Evolutionary conservation across 2,888 invertebrate species (phyloP).

Genomic region (Lumbricus terrestris): DNA sequence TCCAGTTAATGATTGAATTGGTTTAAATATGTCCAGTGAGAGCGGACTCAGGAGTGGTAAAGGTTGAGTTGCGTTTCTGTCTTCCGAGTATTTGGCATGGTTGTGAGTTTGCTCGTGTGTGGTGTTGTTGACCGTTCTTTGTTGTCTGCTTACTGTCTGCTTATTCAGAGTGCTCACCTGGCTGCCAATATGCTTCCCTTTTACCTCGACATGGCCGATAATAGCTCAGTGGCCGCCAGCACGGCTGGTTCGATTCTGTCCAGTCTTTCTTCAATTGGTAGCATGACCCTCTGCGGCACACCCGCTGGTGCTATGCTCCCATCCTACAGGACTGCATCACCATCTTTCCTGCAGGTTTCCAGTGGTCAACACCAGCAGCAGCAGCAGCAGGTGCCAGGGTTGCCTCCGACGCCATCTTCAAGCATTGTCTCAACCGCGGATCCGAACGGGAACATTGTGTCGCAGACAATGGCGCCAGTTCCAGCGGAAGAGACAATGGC

Average conservation of each 20-base stretch:
- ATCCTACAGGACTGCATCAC: not conserved
- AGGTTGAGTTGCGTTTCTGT: no score
- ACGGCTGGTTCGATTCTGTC: not conserved
- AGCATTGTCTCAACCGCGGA: not conserved
- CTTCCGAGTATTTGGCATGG: not conserved
- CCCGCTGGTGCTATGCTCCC: not conserved
- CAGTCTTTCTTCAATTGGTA: not conserved
- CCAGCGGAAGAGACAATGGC: not conserved
- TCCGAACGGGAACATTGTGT: not conserved
- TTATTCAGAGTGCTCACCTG: not conserved
- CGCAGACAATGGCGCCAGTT: not conserved
- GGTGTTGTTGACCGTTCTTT: not conserved
- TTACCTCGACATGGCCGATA: not conserved
- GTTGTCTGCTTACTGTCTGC: not conserved
- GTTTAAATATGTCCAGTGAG: no score
- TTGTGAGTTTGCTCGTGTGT: not conserved
- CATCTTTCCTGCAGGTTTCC: not conserved
- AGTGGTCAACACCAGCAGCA: conserved; percentile 5
- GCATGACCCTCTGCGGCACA: not conserved
- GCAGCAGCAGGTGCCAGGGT: not conserved
- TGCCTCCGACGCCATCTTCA: not conserved
- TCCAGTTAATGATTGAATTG: no score
- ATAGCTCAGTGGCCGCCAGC: not conserved
- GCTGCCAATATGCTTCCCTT: not conserved
- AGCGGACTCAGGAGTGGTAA: no score